These are phyloP conservation scores for Montipora sp. DNA, from an alignment of 64 coral and sea anemone genomes.

Conservation along the genomic window DNA sequence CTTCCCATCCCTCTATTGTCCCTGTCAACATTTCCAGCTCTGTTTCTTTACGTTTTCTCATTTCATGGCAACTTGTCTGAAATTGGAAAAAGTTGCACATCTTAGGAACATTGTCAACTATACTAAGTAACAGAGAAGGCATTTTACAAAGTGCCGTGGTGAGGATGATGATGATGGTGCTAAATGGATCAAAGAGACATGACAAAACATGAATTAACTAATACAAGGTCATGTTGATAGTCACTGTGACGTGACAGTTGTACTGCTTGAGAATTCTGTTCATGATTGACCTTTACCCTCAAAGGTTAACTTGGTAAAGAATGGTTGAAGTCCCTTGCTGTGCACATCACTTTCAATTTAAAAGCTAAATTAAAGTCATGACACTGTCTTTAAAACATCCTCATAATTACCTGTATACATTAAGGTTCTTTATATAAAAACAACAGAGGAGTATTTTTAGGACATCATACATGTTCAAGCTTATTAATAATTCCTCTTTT, in stretches of 20 bases:
- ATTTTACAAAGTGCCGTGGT: background rate
- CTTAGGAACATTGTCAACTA: background rate
- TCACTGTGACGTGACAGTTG: background rate
- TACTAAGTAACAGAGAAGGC: background rate
- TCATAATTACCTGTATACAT: too few species aligned
- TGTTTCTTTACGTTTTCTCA: constrained; percentile 95
- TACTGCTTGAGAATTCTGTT: background rate
- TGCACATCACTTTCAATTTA: too few species aligned
- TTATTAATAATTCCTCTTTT: too few species aligned
- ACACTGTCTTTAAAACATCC: too few species aligned
- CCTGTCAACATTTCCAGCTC: constrained; percentile 98
- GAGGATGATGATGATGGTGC: background rate
- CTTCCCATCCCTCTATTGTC: constrained; percentile 94
- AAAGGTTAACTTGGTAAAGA: background rate
- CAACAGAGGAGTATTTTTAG: too few species aligned
- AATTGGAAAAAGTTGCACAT: constrained; percentile 21
- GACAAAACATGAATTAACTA: background rate
- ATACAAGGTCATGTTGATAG: background rate
- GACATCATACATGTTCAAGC: too few species aligned
- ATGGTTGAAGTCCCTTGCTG: too few species aligned
- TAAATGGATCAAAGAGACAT: background rate
- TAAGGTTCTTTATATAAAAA: too few species aligned
- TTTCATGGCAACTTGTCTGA: constrained; percentile 98
- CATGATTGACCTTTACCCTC: background rate
- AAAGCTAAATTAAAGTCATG: too few species aligned